Evolutionary conservation across 92 coral and sea anemone species (phyloP).

Genomic region (Palythoa heliodiscus): DNA sequence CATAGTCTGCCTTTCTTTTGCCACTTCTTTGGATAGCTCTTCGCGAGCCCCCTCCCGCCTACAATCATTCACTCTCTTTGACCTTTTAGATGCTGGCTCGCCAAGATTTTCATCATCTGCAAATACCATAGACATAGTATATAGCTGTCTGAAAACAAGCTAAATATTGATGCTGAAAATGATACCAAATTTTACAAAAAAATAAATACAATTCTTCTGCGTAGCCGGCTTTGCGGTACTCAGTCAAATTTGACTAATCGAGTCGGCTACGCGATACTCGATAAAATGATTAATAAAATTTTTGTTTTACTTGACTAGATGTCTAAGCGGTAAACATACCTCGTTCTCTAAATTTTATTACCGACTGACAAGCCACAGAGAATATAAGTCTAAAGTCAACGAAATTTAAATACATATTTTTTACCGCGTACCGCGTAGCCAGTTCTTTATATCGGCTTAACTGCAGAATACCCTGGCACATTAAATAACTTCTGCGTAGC

Average conservation of each 20-base stretch:
- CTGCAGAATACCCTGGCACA: too few relatives aligned
- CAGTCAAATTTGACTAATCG: too few relatives aligned
- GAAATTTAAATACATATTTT: neutral
- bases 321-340: neutral
- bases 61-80: slow-evolving; percentile 5
- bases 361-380: neutral
- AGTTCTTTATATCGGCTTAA: neutral
- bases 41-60: neutral
- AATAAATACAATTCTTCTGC: neutral
- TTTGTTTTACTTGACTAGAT: too few relatives aligned
- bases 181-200: neutral
- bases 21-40: slow-evolving; percentile 6
- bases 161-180: neutral
- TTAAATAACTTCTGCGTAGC: neutral
- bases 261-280: too few relatives aligned
- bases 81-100: slow-evolving; percentile 8
- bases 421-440: neutral
- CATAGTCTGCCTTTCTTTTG: slow-evolving; percentile 16
- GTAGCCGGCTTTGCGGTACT: neutral
- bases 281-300: too few relatives aligned
- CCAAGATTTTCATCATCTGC: slow-evolving; percentile 23
- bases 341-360: neutral
- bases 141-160: neutral
- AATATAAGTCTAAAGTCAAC: neutral
- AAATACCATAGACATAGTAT: slow-evolving; percentile 3